phyloP scores from a whole-genome alignment of 1,140 invertebrate species.

The Drosophila kepulauana region DNA sequence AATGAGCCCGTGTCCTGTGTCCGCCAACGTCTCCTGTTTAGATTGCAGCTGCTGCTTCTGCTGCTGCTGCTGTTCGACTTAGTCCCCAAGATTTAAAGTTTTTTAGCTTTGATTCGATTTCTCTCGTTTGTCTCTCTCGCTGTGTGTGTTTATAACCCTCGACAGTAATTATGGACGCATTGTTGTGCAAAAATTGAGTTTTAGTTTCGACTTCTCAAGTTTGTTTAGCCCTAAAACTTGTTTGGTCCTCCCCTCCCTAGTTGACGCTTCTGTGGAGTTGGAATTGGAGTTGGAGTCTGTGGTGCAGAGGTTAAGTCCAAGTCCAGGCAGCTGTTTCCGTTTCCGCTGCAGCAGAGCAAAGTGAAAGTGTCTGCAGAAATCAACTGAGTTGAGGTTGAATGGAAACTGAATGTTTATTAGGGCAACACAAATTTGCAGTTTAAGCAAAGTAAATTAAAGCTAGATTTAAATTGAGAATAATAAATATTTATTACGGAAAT shows the following conservation, averaged over 20 bases:
- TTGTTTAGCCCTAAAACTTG: constrained; percentile 72
- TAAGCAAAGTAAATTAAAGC: not conserved
- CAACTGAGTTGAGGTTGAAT: not conserved
- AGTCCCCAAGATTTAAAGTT: constrained; percentile 72
- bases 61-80: constrained; percentile 36
- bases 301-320: not conserved
- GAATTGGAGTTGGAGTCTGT: not conserved
- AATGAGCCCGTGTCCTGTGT: constrained; percentile 70
- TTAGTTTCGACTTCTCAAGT: constrained; percentile 61
- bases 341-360: constrained; percentile 22
- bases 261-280: not conserved
- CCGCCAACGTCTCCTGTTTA: constrained; percentile 46
- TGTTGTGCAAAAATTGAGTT: constrained; percentile 81
- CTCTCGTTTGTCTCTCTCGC: not conserved
- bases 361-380: constrained; percentile 41
- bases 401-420: not conserved
- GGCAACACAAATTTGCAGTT: not conserved
- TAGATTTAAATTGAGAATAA: not conserved
- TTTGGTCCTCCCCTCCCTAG: not conserved
- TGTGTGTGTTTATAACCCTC: constrained; percentile 8
- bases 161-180: constrained; percentile 76
- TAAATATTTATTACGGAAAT: too few species aligned
- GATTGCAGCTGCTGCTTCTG: constrained; percentile 33
- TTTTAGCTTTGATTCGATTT: constrained; percentile 72
- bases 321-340: constrained; percentile 15